Evolutionary conservation across 1,140 invertebrate species (phyloP).

Genomic region (Notospermus geniculatus): DNA sequence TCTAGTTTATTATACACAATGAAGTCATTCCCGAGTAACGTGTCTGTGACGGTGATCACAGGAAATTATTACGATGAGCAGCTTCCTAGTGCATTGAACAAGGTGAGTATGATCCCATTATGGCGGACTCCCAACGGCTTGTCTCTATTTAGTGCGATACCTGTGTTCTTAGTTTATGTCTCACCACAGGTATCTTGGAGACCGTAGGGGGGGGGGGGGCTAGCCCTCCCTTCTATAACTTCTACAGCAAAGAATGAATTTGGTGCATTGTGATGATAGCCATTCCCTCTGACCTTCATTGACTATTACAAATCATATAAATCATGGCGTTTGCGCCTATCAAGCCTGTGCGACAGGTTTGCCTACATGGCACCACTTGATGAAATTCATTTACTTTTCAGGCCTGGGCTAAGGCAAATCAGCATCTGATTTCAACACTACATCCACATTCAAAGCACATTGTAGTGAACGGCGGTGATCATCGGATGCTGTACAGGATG

Average conservation of each 20-base stretch:
- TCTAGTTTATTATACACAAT: slow-evolving; percentile 42
- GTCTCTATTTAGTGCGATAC: too few species aligned
- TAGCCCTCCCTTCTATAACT: too few species aligned
- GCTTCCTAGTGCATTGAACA: slow-evolving; percentile 48
- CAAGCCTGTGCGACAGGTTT: neutral
- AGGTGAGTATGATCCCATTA: slow-evolving; percentile 26
- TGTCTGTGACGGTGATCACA: slow-evolving; percentile 48
- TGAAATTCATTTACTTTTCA: slow-evolving; percentile 25
- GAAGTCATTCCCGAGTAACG: slow-evolving; percentile 40
- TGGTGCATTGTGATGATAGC: too few species aligned
- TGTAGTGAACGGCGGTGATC: slow-evolving; percentile 48
- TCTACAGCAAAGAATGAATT: too few species aligned
- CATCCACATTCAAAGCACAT: slow-evolving; percentile 44
- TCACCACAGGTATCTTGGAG: too few species aligned
- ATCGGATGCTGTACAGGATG: slow-evolving; percentile 45
- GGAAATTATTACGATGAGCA: slow-evolving; percentile 54
- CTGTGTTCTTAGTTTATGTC: too few species aligned
- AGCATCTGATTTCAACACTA: slow-evolving; percentile 38
- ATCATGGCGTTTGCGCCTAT: neutral
- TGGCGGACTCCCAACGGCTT: too few species aligned
- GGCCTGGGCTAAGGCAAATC: slow-evolving; percentile 51
- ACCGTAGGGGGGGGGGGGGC: too few species aligned
- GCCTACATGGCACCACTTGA: neutral
- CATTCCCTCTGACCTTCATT: too few species aligned
- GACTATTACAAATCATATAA: too few species aligned